A percentile compares a stretch with the other conserved stretches of the same genome.
Evolutionary conservation across 2,797 vertebrate genomes (phyloP).

Genomic region (Enteromius anoplus): DNA sequence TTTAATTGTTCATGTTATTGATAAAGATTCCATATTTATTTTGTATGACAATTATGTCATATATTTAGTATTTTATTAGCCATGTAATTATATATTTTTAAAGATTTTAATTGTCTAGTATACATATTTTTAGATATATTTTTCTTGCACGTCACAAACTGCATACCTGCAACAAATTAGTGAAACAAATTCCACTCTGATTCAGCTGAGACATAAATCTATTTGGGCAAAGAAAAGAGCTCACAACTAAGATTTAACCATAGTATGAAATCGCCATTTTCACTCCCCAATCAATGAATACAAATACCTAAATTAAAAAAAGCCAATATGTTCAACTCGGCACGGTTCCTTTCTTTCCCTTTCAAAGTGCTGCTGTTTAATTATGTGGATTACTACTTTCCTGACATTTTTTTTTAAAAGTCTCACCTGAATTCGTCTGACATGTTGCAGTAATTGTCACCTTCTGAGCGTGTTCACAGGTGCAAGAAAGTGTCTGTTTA

Average conservation of each 20-base stretch:
- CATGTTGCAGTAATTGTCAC: slow-evolving; percentile 60
- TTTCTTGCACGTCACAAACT: not conserved
- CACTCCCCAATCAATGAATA: slow-evolving; percentile 58
- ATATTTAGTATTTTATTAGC: not conserved
- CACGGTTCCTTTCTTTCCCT: not conserved
- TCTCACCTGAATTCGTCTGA: slow-evolving; percentile 46
- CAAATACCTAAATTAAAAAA: slow-evolving; percentile 54
- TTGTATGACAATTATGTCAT: not conserved
- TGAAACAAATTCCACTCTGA: slow-evolving; percentile 4
- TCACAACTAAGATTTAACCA: slow-evolving; percentile 13
- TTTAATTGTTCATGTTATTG: not conserved
- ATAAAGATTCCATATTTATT: not conserved
- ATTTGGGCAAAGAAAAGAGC: slow-evolving; percentile 16
- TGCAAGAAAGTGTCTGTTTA: slow-evolving; percentile 49
- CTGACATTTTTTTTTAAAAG: slow-evolving; percentile 18
- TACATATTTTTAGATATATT: not conserved
- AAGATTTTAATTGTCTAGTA: not conserved
- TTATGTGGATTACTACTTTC: slow-evolving; percentile 53
- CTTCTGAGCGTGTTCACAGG: slow-evolving; percentile 52
- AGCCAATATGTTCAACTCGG: slow-evolving; percentile 49
- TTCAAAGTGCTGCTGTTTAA: slow-evolving; percentile 55
- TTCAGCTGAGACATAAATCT: slow-evolving; percentile 27
- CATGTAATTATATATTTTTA: not conserved
- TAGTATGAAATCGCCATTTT: slow-evolving; percentile 32
- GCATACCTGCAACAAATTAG: not conserved